Conservation (phyloP, 2,888 invertebrate genomes). For the Epirrita christyi region DNA sequence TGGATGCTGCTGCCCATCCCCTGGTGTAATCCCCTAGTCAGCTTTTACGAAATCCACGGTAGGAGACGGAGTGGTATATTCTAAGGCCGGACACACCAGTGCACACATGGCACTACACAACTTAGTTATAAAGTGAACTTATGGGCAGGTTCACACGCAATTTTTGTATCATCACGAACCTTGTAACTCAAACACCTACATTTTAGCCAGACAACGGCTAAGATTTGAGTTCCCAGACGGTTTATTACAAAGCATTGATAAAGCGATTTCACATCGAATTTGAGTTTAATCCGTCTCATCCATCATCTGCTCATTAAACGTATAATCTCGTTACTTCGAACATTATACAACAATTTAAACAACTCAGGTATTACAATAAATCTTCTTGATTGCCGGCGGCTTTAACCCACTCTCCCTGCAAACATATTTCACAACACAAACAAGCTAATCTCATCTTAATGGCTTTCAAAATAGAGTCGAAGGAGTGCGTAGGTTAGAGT, state of each 20-base stretch:
- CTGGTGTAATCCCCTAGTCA: too few relatives aligned
- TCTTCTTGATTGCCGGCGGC: constrained; percentile 66
- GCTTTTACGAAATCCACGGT: too few relatives aligned
- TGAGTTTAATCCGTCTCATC: constrained; percentile 35
- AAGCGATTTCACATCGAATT: constrained; percentile 23
- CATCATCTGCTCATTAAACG: constrained; percentile 46
- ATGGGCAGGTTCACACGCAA: too few relatives aligned
- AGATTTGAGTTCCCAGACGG: constrained; percentile 4
- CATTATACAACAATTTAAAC: constrained; percentile 76
- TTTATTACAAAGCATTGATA: background rate
- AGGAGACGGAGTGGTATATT: too few relatives aligned
- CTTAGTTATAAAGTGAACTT: too few relatives aligned
- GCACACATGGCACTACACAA: too few relatives aligned
- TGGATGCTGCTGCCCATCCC: too few relatives aligned
- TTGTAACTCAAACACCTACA: background rate
- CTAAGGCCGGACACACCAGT: too few relatives aligned
- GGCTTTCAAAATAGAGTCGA: constrained; percentile 35
- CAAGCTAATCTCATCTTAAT: constrained; percentile 42
- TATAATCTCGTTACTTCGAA: constrained; percentile 64
- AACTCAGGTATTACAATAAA: constrained; percentile 78
- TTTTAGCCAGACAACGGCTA: background rate
- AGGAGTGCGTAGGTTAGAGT: background rate
- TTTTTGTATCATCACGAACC: background rate
- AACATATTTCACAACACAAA: constrained; percentile 29
- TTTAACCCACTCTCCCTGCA: constrained; percentile 58